Base-by-base conservation (phyloP, 2,888 invertebrate genomes). In the Bhutanitis thaidina region DNA sequence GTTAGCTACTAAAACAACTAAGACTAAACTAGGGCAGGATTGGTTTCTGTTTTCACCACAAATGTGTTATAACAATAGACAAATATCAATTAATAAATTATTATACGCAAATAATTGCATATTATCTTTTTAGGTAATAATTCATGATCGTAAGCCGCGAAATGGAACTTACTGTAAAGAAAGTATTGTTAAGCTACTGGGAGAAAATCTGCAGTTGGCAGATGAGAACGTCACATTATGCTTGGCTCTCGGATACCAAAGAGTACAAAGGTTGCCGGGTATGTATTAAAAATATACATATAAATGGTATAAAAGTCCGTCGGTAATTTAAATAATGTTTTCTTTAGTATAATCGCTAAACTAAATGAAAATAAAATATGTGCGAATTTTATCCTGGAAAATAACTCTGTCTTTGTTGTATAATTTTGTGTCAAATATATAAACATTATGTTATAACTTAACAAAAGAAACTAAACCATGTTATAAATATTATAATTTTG, bases 81-180 rank as follows among this genome's bases (percentile, higher is more conserved):
- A 13, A 20, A 20, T 20, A 20, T 3, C 2, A 3, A 5, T 20
- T 2, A 3, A 20, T 20, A 20, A 20, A 20, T 5, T 2, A n/a
- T 9, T 10, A n/a, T 10, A 7, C 7, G 12, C 10, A 25, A 25
- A 27, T 4, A 12, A 34, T 5, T 34, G 12, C 7, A 4, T 12
- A 34, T 34, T 12, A 34, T 1, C 10, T n/a, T 67, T 72, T 45
- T 60, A 89, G 89, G 87, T 89, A 45, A 89, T 89, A 65, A 88
- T 88, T 64, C 89, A 89, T 63, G 89, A 89, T 53, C 77, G 89
- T 50, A 88, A 88, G 59, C 89, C 89, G 12, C 74, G 89, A 1
- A 89, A 89, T 57, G 89, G 89, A 35, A 88, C 88, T 0, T 88
- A 85, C 61, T 89, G 88, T 64, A 88, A 88, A 61, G 89, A 89